Percentiles rank a stretch among this genome's conserved stretches.
Evolutionary conservation across 2,888 invertebrate species (phyloP).

Genomic region (Callimorpha dominula): DNA sequence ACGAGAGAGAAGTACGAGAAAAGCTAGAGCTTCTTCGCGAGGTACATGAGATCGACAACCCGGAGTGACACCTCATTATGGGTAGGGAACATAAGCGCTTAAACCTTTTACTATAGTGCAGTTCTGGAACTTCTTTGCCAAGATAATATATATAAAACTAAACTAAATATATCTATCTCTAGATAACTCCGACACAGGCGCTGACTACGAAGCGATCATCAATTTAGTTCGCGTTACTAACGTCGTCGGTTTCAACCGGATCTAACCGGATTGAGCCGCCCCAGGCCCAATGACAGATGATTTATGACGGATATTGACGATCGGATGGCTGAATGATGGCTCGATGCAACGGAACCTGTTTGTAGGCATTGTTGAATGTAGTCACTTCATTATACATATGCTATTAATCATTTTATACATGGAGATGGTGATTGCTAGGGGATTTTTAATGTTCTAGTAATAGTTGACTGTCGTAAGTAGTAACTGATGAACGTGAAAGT

Average conservation of each 20-base stretch:
- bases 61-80: too few relatives aligned
- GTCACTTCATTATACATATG: not conserved
- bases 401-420: not conserved
- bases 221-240: slow-evolving; percentile 53
- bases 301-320: slow-evolving; percentile 38
- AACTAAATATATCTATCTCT: slow-evolving; percentile 36
- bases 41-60: too few relatives aligned
- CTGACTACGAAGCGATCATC: slow-evolving; percentile 44
- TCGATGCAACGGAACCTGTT: not conserved
- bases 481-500: too few relatives aligned
- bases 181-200: slow-evolving; percentile 39
- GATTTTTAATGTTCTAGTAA: not conserved
- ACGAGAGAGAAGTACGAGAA: too few relatives aligned
- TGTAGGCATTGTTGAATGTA: not conserved
- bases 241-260: slow-evolving; percentile 32
- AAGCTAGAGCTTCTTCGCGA: too few relatives aligned
- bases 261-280: slow-evolving; percentile 22
- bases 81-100: not conserved
- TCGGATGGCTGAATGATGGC: slow-evolving; percentile 46
- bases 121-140: not conserved
- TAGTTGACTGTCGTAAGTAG: too few relatives aligned
- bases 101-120: too few relatives aligned
- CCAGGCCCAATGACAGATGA: slow-evolving; percentile 32
- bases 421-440: not conserved
- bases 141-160: not conserved